Evolutionary conservation across 2,888 invertebrate genomes (phyloP), one percentile per base, ranked within the genome.

Genomic region (Diarsia brunnea): DNA sequence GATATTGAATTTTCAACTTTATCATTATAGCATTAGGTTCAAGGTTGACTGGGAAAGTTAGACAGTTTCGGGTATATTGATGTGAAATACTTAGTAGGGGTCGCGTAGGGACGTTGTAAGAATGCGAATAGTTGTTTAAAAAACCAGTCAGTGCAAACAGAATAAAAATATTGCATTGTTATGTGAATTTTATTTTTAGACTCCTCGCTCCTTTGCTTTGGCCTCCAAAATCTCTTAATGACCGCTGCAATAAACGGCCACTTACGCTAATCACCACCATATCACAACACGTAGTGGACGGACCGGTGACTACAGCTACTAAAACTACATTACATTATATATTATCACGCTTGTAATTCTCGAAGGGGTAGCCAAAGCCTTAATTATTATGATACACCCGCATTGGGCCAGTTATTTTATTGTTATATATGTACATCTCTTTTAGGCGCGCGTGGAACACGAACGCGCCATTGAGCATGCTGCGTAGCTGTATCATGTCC

Each of bases 211-310:
- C 10, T 71, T 49, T 49, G 21, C 43, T 60, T 27, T 72, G 72
- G 21, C 49, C 72, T 79, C 58, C 58, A 49, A 75, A 55, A 58
- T 79, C 1, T 70, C 47, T 27, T 31, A 79, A 75, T 70, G 77
- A 31, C 49, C 16, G 65, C 12, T 38, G 77, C 31, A 78, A 78
- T 58, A 24, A 70, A 70, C 16, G n/a, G 43, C 8, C 43, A 69
- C 58, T 69, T 78, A 78, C 7, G 5, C 10, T 78, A 75, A 78
- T 69, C n/a, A 55, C n/a, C 27, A n/a, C 11, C 38, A 27, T 78
- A 47, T 75, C 70, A 70, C 38, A 58, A 3, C 27, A 75, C 24
- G 53, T 47, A 24, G 16, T 5, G 16, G 16, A 47, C 24, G 16
- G 4, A 66, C 14, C 21, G 53, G n/a, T 69, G 55, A 75, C 24